Evolutionary conservation across 1,140 invertebrate genomes (phyloP).

Genomic region (Sycophaga agraensis): DNA sequence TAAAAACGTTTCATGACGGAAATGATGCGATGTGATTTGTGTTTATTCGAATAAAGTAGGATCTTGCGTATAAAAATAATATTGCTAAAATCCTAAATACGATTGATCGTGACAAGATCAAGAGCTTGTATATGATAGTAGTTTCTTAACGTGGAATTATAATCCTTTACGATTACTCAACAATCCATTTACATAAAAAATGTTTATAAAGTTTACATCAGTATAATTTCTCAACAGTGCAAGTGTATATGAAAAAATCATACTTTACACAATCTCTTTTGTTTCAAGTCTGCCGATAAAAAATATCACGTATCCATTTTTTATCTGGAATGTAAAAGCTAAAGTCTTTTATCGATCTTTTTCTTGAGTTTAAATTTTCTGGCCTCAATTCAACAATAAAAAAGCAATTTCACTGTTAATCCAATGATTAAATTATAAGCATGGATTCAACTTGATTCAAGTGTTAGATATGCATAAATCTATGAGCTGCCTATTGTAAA

Average conservation of each 20-base stretch:
- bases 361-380: not conserved
- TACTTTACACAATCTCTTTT: constrained; percentile 2
- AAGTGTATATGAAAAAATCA: constrained; percentile 19
- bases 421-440: constrained; percentile 11
- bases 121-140: not conserved
- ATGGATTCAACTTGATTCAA: constrained; percentile 16
- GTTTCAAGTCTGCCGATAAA: constrained; percentile 11
- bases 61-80: constrained; percentile 25
- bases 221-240: constrained; percentile 21
- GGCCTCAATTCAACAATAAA: constrained; percentile 9
- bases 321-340: constrained; percentile 21
- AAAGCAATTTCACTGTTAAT: constrained; percentile 11
- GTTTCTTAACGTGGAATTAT: constrained; percentile 14
- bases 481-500: constrained; percentile 21
- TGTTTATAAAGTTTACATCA: constrained; percentile 23
- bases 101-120: constrained; percentile 21
- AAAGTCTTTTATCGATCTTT: not conserved
- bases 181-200: constrained; percentile 29
- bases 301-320: constrained; percentile 27
- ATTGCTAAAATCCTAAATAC: constrained; percentile 19
- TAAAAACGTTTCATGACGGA: constrained; percentile 9
- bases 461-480: not conserved
- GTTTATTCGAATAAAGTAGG: constrained; percentile 13
- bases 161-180: constrained; percentile 25
- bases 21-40: constrained; percentile 11